phyloP scores from a whole-genome alignment of 2,888 invertebrate species.

The Ceriagrion tenellum region DNA sequence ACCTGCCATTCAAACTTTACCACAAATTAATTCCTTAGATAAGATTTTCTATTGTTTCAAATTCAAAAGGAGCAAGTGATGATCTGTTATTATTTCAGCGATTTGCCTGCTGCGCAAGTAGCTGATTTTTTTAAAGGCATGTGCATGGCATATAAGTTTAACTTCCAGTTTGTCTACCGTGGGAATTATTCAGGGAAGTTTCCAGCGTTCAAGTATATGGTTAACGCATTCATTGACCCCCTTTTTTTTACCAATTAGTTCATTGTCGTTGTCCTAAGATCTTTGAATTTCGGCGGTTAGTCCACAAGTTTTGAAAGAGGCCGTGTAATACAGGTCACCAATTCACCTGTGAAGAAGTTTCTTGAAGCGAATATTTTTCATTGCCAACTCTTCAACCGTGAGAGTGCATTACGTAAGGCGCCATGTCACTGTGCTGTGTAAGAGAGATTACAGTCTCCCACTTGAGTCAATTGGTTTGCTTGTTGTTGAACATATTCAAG shows the following conservation, averaged over 20 bases:
- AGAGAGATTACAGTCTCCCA: no score
- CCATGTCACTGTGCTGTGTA: no score
- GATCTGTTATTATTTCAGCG: constrained; percentile 24
- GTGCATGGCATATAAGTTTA: neutral
- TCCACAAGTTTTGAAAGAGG: neutral
- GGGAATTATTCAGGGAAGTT: neutral
- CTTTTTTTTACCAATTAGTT: neutral
- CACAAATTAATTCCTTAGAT: constrained; percentile 34
- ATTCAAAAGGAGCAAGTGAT: neutral
- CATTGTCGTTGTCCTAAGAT: neutral
- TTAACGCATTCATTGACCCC: neutral
- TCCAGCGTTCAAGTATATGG: neutral
- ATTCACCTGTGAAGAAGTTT: no score
- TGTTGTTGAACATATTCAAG: no score
- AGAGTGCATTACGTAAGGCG: no score
- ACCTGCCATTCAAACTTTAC: constrained; percentile 46
- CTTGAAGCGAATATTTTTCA: no score
- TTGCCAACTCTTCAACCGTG: no score
- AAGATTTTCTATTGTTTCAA: constrained; percentile 41
- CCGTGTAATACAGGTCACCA: no score
- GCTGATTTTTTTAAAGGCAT: neutral
- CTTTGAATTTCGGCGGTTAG: neutral
- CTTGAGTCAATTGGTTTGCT: no score
- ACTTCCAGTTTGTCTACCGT: neutral
- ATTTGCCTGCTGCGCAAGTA: constrained; percentile 5